phyloP scores from a whole-genome alignment of 2,888 invertebrate genomes.

The Machimus rusticus region DNA sequence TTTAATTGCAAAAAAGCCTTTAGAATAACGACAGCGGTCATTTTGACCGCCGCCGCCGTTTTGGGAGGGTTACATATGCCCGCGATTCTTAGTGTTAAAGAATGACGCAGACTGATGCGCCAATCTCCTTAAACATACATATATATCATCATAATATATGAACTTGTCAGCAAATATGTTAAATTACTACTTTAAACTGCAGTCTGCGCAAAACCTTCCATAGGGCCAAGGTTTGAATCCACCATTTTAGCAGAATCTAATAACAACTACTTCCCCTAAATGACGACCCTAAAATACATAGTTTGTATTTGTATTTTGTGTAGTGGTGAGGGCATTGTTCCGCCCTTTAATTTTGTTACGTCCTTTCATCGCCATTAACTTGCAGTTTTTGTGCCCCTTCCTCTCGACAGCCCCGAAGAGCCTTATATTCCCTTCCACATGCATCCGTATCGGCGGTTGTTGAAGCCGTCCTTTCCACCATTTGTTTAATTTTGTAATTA shows the following conservation, averaged over 20 bases:
- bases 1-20: too few species aligned
- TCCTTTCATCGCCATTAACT: constrained; percentile 13
- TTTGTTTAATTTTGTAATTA: constrained; percentile 49
- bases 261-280: neutral
- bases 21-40: too few species aligned
- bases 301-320: neutral
- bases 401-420: neutral
- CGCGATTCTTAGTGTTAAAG: too few species aligned
- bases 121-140: too few species aligned
- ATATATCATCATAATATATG: too few species aligned
- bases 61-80: too few species aligned
- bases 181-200: too few species aligned
- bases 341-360: constrained; percentile 26
- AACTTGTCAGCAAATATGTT: too few species aligned
- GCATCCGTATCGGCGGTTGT: neutral
- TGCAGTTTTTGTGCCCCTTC: constrained; percentile 7
- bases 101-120: too few species aligned
- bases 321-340: constrained; percentile 21
- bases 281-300: neutral
- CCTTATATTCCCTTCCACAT: neutral
- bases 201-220: neutral
- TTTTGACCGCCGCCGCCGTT: too few species aligned
- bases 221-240: neutral
- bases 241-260: neutral
- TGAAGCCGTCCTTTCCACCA: constrained; percentile 9